Conservation (phyloP, 2,888 invertebrate species). For the Drosophila merina region DNA sequence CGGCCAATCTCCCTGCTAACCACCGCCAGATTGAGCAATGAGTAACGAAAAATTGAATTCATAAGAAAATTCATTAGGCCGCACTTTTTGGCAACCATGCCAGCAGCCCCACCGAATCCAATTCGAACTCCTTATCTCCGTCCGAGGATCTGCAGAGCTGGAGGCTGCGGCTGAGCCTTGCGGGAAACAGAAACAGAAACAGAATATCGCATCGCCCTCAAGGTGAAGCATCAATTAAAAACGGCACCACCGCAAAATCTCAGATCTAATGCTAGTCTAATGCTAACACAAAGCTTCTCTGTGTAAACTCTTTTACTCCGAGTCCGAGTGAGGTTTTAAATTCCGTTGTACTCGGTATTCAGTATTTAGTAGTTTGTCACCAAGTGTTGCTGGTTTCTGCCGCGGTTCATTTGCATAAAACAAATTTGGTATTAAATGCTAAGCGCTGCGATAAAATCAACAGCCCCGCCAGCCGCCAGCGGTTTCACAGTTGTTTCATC, state of each 20-base stretch:
- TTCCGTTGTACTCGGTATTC: conserved; percentile 29
- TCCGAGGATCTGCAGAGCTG: conserved; percentile 48
- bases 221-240: conserved; percentile 80
- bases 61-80: conserved; percentile 74
- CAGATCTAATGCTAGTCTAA: conserved; percentile 20
- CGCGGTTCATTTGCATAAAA: conserved; percentile 81
- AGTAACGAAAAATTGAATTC: conserved; percentile 76
- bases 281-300: no score
- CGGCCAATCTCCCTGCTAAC: conserved; percentile 14
- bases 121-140: conserved; percentile 60
- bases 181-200: no score
- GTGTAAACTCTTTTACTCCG: no score
- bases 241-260: conserved; percentile 51
- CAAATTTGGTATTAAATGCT: conserved; percentile 82
- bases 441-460: conserved; percentile 77
- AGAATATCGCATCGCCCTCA: conserved; percentile 42
- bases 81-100: conserved; percentile 65
- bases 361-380: conserved; percentile 39
- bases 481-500: conserved; percentile 16
- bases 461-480: conserved; percentile 16
- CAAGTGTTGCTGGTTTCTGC: conserved; percentile 33
- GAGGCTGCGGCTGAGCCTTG: conserved; percentile 34
- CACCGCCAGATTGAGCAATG: conserved; percentile 40
- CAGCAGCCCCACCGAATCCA: conserved; percentile 15
- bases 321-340: conserved; percentile 17